phyloP scores from a whole-genome alignment of 2,113 vertebrate genomes.

The Phalacrocorax pelagicus region DNA sequence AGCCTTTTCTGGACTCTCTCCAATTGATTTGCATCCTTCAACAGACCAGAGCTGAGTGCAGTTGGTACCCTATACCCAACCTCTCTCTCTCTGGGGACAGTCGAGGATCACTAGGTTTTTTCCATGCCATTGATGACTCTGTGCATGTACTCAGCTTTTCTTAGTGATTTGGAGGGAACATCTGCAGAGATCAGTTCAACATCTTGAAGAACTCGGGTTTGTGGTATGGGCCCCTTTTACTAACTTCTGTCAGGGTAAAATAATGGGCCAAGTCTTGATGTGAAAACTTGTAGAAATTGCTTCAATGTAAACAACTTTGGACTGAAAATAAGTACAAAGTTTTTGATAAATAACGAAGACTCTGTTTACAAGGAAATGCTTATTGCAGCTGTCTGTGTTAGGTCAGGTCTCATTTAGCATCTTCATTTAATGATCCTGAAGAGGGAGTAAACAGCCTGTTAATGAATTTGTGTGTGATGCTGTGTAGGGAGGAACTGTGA shows the following conservation, averaged over 20 bases:
- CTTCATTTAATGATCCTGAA: constrained; percentile 56
- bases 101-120: not conserved
- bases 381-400: constrained; percentile 23
- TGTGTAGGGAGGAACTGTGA: constrained; percentile 10
- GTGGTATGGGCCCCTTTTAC: not conserved
- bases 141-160: not conserved
- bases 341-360: constrained; percentile 18
- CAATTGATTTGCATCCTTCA: not conserved
- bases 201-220: not conserved
- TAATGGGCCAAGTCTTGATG: not conserved
- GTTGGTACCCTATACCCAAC: not conserved
- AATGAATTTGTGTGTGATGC: constrained; percentile 35
- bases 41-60: not conserved
- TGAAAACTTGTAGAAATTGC: not conserved
- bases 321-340: not conserved
- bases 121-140: not conserved
- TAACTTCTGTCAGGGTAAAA: not conserved
- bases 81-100: not conserved
- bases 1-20: not conserved
- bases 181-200: not conserved
- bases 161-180: not conserved
- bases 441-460: constrained; percentile 50
- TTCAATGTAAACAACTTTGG: not conserved
- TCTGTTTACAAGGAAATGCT: not conserved
- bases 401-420: constrained; percentile 49